Evolutionary conservation across 2,113 vertebrate genomes (phyloP).

Genomic region (Dipodomys spectabilis): DNA sequence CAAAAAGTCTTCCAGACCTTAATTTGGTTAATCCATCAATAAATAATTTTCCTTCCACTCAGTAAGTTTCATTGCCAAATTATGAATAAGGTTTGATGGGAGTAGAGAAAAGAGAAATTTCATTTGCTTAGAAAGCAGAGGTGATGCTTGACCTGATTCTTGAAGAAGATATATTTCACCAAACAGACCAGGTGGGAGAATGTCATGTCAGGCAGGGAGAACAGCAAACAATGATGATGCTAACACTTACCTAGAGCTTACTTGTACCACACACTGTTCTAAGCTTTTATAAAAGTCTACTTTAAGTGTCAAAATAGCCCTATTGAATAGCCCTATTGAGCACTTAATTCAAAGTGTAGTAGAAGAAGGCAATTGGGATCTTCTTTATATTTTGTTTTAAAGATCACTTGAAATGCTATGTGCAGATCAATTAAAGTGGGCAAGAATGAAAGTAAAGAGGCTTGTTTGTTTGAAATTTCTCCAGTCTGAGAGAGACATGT

Average conservation of each 20-base stretch:
- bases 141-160: neutral
- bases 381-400: neutral
- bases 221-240: neutral
- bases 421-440: neutral
- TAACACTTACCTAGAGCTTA: neutral
- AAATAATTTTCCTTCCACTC: neutral
- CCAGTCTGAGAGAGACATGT: neutral
- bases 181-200: neutral
- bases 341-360: constrained; percentile 20
- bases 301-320: constrained; percentile 11
- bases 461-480: neutral
- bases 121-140: neutral
- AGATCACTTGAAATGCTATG: neutral
- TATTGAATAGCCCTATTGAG: neutral
- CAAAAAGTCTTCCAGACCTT: neutral
- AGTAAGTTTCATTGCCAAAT: neutral
- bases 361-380: neutral
- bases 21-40: neutral
- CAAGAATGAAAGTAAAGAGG: neutral
- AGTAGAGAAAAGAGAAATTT: neutral
- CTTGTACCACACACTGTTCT: neutral
- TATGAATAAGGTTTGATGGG: neutral
- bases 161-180: neutral
- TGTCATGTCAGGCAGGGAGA: neutral
- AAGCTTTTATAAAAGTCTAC: constrained; percentile 31